Percentiles rank a stretch among this genome's conserved stretches.
These are phyloP conservation scores for Gastracanthus pulcherrimus DNA, from an alignment of 2,888 invertebrate genomes.

Conservation along the genomic window DNA sequence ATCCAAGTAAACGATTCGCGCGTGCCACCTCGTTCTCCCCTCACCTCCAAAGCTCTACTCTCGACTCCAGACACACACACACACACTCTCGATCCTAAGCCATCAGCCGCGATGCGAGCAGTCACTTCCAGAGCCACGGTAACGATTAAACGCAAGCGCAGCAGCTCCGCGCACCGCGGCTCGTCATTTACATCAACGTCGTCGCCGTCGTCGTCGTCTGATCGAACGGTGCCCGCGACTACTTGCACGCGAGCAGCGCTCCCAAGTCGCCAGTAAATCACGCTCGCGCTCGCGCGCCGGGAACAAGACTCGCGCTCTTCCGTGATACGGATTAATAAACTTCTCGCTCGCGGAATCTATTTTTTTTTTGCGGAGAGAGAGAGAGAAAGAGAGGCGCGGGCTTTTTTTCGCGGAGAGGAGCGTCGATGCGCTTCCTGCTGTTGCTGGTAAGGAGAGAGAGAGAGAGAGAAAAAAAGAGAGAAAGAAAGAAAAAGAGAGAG, in stretches of 20 bases:
- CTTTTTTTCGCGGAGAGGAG: background rate
- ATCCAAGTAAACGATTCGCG: no score
- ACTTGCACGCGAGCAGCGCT: background rate
- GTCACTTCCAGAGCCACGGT: background rate
- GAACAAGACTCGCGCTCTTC: background rate
- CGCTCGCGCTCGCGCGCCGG: background rate
- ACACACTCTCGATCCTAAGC: no score
- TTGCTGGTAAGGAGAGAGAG: no score
- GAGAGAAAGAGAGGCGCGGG: no score
- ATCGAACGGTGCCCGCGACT: constrained; percentile 21
- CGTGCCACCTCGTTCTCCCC: no score
- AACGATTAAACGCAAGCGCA: no score
- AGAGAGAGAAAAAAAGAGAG: no score
- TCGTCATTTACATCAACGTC: constrained; percentile 30
- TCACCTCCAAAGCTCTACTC: no score
- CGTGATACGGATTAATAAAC: constrained; percentile 18
- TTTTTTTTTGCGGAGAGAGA: background rate
- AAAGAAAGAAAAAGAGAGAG: no score
- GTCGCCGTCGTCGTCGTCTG: constrained; percentile 4
- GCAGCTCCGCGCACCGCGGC: background rate
- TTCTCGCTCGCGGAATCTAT: background rate
- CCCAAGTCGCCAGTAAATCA: background rate
- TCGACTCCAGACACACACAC: no score
- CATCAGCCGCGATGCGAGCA: background rate
- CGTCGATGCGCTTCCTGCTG: background rate